Base-by-base conservation (phyloP, 2,113 vertebrate species). In the Lasiurus borealis region DNA sequence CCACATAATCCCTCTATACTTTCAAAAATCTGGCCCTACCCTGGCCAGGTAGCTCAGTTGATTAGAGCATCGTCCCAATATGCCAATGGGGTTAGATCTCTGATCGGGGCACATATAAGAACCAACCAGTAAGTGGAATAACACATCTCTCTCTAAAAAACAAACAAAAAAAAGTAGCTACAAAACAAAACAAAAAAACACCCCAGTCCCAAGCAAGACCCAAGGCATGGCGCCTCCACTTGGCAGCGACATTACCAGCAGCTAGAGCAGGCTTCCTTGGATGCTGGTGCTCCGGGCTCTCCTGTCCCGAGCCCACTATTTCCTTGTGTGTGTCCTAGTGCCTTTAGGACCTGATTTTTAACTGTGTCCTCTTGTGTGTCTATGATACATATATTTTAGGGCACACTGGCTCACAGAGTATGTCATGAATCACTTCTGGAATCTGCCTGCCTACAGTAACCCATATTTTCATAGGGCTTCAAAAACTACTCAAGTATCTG, bases 201-300 rank as follows among this genome's bases (percentile, higher is more conserved):
- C 23, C 18, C 1, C 3, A 14, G 44, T 36, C 25, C 0, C 57
- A 2, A 0, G 0, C 29, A 0, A 8, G 31, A 27, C 29, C 66
- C 68, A 16, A 77, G 18, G 1, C 44, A 13, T 66, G 64, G 64
- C 6, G 13, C 29, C 29, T 15, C 21, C 1, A 3, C 46, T 23
- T 0, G 9, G 12, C 16, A 4, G 40, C 3, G 40, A 3, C 8
- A 5, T 3, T 16, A 15, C n/a, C 69, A 0, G 1, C 44, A 12
- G 0, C 9, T 0, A 5, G 78, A 77, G 50, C 18, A 0, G 40
- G 8, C 9, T 23, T 25, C 15, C 50, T 12, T n/a, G 66, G 66
- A 27, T 3, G 14, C 31, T n/a, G 66, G 36, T 0, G 0, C 11
- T 19, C 48, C 50, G 27, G 4, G 48, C 50, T n/a, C 57, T 7